Base-by-base conservation (phyloP, 1,140 invertebrate genomes). In the Thaumatotibia leucotreta region DNA sequence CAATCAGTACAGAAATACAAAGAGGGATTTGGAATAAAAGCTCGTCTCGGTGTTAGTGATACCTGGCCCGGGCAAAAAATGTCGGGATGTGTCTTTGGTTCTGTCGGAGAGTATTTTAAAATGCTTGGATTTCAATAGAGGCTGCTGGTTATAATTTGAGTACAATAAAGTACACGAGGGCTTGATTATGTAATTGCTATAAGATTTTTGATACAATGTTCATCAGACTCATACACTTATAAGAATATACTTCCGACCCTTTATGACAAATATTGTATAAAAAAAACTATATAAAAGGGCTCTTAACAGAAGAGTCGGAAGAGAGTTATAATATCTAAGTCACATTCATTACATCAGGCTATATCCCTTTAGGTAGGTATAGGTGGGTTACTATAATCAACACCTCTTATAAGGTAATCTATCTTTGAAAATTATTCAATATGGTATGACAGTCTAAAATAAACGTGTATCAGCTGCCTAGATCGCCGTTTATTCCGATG, bases 1-100 rank as follows among this genome's bases (percentile, higher is more conserved):
- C 52, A 58, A 58, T 58, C 52, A 58, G 52, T 58, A 58, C 23
- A 58, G 52, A 58, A 58, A 58, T 58, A 58, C 52, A 58, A 58
- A 58, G 52, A 58, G 52, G 52, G 52, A 58, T 58, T 14, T 27
- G 27, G 52, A 58, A 58, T 58, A 58, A 58, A 31, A 24, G 24
- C 4, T 29, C 52, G 52, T 24, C 52, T 29, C 24, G 24, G 52
- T 58, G 24, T 58, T 58, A 58, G 52, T 58, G 52, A 58, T 58
- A 58, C 52, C 52, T 58, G 52, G 52, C 24, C 11, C 17, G 10
- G 24, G 52, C 52, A 58, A 58, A 58, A 58, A 58, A 58, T 31
- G 52, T 29, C 24, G 52, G 52, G 52, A 27, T 58, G 27, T 58
- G 52, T 58, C 52, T 58, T 58, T 58, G 52, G 52, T 58, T 29